Evolutionary conservation across 2,113 vertebrate species (phyloP), one percentile per base, ranked within the genome.

Genomic region (Pterophyllum scalare): DNA sequence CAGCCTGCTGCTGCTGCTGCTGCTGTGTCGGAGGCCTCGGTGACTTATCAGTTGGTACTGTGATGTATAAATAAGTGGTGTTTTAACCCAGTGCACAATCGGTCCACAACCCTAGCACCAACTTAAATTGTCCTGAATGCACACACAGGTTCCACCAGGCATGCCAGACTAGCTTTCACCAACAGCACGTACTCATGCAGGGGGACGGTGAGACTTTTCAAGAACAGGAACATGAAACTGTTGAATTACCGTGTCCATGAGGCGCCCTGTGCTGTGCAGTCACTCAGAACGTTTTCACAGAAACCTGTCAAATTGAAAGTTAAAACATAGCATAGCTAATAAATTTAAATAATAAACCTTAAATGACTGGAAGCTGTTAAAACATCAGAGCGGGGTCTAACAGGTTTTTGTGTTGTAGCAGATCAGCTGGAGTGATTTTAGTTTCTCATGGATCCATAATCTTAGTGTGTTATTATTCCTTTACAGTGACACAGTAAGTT

Each of bases 161-260:
- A n/a, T 22, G 2, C n/a, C 33, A 57, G 10, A 43, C 31, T 12
- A 60, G 26, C 9, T 3, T 60, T 35, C 11, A n/a, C 28, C n/a
- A 17, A 6, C 26, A 59, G 35, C 35, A 38, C 35, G 35, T 9
- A 8, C 35, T 35, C 35, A 20, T 52, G 49, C 8, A 8, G 7
- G 6, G 7, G 24, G 9, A 65, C 4, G 3, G 26, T 24, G 11
- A 24, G 17, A 35, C 5, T 46, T 17, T 0, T 64, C 6, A n/a
- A 4, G 31, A 6, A 43, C n/a, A 67, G 28, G 10, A 77, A 7
- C 12, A 7, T 4, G 19, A 54, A 0, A 46, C 14, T 26, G 33
- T 2, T 38, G 20, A 5, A 2, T 88, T 83, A 92, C 93, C 58
- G 78, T 38, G 75, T 86, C 93, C 92, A 33, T 7, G 31, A 33